Percentiles rank a stretch among this genome's conserved stretches.
Evolutionary conservation across 2,888 invertebrate species (phyloP).

Genomic region (Papilio protenor): DNA sequence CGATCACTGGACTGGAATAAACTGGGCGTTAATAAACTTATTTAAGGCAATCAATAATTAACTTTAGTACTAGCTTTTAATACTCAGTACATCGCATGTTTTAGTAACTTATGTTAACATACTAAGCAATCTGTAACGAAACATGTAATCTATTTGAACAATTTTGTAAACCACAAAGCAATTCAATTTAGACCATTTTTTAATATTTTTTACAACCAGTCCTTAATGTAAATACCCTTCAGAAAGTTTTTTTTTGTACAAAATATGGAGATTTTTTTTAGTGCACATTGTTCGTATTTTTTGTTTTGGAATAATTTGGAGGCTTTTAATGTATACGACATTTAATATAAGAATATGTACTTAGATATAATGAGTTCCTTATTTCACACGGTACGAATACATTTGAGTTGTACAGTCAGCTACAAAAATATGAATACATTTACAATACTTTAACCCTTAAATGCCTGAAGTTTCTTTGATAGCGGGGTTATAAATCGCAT

Average conservation of each 20-base stretch:
- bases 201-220: slow-evolving; percentile 46
- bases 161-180: neutral
- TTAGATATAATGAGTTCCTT: slow-evolving; percentile 82
- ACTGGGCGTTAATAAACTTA: neutral
- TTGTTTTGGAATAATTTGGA: slow-evolving; percentile 77
- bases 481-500: no score
- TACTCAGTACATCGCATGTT: slow-evolving; percentile 24
- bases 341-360: slow-evolving; percentile 81
- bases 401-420: slow-evolving; percentile 62
- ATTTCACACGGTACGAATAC: slow-evolving; percentile 59
- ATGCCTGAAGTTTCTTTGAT: neutral
- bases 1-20: neutral
- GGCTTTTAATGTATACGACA: slow-evolving; percentile 83
- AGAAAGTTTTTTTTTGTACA: slow-evolving; percentile 61
- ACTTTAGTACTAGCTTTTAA: slow-evolving; percentile 1
- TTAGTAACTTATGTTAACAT: slow-evolving; percentile 29
- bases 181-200: slow-evolving; percentile 13
- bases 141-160: neutral
- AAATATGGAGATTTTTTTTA: slow-evolving; percentile 60
- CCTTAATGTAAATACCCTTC: slow-evolving; percentile 40
- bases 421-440: slow-evolving; percentile 8
- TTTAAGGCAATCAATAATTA: neutral
- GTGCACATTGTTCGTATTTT: slow-evolving; percentile 67
- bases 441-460: no score
- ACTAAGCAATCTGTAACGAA: neutral